phyloP scores from a whole-genome alignment of 2,113 vertebrate species.

The Psilopogon haemacephalus region DNA sequence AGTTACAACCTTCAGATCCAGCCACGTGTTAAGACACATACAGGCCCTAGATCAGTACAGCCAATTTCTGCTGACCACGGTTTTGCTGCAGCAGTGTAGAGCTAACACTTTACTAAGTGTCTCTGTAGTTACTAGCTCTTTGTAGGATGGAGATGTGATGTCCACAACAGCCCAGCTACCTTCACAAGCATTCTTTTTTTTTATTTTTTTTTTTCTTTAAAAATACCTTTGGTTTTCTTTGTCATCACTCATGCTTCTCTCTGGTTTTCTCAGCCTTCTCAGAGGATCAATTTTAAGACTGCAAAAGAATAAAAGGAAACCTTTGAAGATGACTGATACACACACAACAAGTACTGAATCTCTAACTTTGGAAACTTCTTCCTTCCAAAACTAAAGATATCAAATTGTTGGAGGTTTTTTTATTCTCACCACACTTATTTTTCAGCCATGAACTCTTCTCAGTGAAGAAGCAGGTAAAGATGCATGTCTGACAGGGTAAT shows the following conservation, averaged over 20 bases:
- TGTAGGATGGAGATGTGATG: not conserved
- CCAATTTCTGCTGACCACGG: not conserved
- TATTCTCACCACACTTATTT: not conserved
- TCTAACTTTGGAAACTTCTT: not conserved
- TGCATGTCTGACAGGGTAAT: not conserved
- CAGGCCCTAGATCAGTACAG: not conserved
- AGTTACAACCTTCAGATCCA: not conserved
- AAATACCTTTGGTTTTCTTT: conserved; percentile 74
- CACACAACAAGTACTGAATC: not conserved
- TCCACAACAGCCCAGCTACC: not conserved
- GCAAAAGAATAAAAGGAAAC: conserved; percentile 31
- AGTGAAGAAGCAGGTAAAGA: not conserved
- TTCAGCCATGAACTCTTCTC: not conserved
- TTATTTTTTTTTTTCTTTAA: not conserved
- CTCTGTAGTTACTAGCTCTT: not conserved
- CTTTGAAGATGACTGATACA: not conserved
- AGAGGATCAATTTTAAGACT: conserved; percentile 68
- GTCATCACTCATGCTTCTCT: conserved; percentile 74
- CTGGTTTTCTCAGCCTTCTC: conserved; percentile 65
- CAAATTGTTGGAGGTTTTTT: not conserved
- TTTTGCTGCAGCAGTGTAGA: not conserved
- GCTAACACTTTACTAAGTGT: not conserved
- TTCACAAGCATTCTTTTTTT: not conserved
- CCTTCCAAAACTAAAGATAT: not conserved
- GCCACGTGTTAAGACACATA: not conserved